A percentile compares a stretch with the other conserved stretches of the same genome.
These are phyloP conservation scores for Sitta europaea DNA, from an alignment of 2,113 vertebrate genomes.

Conservation along the genomic window DNA sequence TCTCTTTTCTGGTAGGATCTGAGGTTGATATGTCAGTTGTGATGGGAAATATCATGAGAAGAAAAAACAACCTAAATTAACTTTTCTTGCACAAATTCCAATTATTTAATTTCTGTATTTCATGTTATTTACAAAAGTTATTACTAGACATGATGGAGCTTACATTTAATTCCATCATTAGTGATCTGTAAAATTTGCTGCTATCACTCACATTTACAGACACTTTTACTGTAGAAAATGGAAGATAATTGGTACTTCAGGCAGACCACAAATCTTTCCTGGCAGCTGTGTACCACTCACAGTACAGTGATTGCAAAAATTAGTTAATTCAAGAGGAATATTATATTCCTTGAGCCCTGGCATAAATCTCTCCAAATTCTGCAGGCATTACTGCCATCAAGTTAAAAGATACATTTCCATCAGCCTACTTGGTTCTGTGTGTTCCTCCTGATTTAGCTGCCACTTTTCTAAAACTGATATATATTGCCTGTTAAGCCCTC, in stretches of 20 bases:
- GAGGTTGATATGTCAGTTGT: not conserved
- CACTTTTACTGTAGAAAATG: slow-evolving; percentile 66
- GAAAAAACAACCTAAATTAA: not conserved
- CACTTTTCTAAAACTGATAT: slow-evolving; percentile 52
- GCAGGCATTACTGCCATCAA: slow-evolving; percentile 15
- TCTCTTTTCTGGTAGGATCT: not conserved
- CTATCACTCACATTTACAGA: slow-evolving; percentile 59
- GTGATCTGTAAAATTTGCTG: slow-evolving; percentile 65
- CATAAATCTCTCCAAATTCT: slow-evolving; percentile 58
- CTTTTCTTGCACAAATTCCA: not conserved
- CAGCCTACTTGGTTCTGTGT: slow-evolving; percentile 26
- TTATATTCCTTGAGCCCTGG: slow-evolving; percentile 47
- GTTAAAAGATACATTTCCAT: slow-evolving; percentile 43
- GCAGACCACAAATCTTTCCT: slow-evolving; percentile 68
- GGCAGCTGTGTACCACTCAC: slow-evolving; percentile 65
- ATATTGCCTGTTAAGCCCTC: slow-evolving; percentile 50
- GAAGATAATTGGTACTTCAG: slow-evolving; percentile 72
- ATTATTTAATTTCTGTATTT: not conserved
- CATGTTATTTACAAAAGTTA: slow-evolving; percentile 55
- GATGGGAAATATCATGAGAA: not conserved
- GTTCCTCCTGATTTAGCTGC: slow-evolving; percentile 68
- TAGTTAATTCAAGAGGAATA: slow-evolving; percentile 74
- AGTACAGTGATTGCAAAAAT: slow-evolving; percentile 71
- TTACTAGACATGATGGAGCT: slow-evolving; percentile 33
- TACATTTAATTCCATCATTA: slow-evolving; percentile 57